phyloP scores from a whole-genome alignment of 2,797 vertebrate species.

The Phataginus tetradactyla region DNA sequence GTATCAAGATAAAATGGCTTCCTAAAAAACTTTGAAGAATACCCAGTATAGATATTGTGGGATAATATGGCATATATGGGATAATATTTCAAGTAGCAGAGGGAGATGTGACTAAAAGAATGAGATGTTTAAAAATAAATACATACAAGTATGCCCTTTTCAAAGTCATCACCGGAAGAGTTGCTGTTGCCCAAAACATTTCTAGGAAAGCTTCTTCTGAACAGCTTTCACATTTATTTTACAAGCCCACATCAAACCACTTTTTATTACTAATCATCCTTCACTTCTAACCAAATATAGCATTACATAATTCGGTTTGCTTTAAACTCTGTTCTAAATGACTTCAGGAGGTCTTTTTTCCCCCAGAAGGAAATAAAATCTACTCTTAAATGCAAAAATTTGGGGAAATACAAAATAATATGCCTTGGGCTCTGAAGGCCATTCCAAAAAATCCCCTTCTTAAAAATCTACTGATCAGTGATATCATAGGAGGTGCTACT shows the following conservation, averaged over 20 bases:
- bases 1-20: conserved; percentile 28
- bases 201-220: conserved; percentile 25
- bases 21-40: conserved; percentile 26
- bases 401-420: conserved; percentile 25
- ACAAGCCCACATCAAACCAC: neutral
- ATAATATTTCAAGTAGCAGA: conserved; percentile 1
- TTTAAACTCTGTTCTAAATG: conserved; percentile 38
- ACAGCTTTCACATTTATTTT: neutral
- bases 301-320: conserved; percentile 20
- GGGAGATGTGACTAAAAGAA: neutral
- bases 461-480: neutral
- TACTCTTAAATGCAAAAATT: neutral
- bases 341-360: neutral
- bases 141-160: neutral
- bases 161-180: neutral
- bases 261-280: conserved; percentile 23
- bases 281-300: conserved; percentile 49
- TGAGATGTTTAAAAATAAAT: neutral
- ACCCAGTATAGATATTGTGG: neutral
- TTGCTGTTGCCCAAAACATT: neutral
- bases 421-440: neutral
- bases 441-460: conserved; percentile 1
- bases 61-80: neutral
- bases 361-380: conserved; percentile 24
- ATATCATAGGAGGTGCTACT: neutral